phyloP scores from a whole-genome alignment of 2,113 vertebrate genomes.

The Parotia lawesii region DNA sequence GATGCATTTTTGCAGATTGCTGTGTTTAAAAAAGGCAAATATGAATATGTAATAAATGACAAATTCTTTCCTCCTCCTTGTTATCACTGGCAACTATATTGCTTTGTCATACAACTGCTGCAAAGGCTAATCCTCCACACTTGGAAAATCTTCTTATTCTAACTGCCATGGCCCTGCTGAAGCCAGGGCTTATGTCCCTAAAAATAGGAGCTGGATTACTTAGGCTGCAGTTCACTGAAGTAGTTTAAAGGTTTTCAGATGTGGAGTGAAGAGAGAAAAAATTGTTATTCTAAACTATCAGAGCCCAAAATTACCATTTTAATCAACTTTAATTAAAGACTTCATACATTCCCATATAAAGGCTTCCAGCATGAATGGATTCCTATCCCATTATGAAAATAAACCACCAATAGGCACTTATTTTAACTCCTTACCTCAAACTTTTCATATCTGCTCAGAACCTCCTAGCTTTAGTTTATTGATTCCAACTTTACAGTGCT shows the following conservation, averaged over 20 bases:
- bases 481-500: neutral
- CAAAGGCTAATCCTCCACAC: constrained; percentile 72
- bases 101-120: constrained; percentile 74
- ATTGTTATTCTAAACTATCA: constrained; percentile 32
- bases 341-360: neutral
- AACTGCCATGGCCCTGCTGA: constrained; percentile 64
- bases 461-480: neutral
- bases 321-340: constrained; percentile 44
- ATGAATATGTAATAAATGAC: constrained; percentile 48
- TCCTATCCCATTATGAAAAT: neutral
- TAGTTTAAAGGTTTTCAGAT: constrained; percentile 68
- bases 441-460: neutral
- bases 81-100: constrained; percentile 63
- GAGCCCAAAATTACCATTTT: constrained; percentile 43
- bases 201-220: constrained; percentile 80
- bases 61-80: constrained; percentile 22
- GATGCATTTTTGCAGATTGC: neutral
- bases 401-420: neutral
- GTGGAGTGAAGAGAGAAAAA: neutral
- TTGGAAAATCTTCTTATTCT: constrained; percentile 78
- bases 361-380: neutral
- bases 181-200: constrained; percentile 73
- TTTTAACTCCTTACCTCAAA: neutral
- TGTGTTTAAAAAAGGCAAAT: neutral
- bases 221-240: constrained; percentile 67